These are phyloP conservation scores for Chloroceryle inda DNA, from an alignment of 2,797 vertebrate species.

Conservation along the genomic window DNA sequence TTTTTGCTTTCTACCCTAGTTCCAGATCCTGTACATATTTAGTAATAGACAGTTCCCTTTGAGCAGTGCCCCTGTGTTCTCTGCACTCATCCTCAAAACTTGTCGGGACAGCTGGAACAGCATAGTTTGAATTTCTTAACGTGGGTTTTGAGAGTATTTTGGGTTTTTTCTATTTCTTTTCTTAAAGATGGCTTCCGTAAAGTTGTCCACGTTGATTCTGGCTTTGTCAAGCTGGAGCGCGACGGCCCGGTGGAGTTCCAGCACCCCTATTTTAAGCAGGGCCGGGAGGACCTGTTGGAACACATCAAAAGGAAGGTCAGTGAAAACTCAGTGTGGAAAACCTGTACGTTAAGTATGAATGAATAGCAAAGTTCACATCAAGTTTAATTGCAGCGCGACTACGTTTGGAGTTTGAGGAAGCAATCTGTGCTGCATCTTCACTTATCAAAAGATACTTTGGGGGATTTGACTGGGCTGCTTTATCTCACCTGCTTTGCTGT, in stretches of 20 bases:
- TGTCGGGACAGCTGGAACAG: background rate
- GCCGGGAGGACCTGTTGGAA: conserved; percentile 93
- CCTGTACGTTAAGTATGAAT: background rate
- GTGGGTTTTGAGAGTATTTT: background rate
- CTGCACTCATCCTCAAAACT: background rate
- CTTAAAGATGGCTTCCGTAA: conserved; percentile 95
- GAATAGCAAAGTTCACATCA: background rate
- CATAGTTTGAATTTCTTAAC: background rate
- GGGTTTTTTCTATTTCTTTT: background rate
- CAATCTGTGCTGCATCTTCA: background rate
- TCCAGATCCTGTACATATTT: background rate
- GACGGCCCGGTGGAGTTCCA: conserved; percentile 96
- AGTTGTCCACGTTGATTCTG: conserved; percentile 93
- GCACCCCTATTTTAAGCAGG: conserved; percentile 94
- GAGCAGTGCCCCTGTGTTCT: background rate
- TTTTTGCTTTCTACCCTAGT: background rate
- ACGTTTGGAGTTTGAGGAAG: background rate
- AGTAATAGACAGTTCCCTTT: background rate
- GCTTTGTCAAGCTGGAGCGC: conserved; percentile 92
- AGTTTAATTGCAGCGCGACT: background rate
- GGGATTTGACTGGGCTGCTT: background rate
- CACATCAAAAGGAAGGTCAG: conserved; percentile 97
- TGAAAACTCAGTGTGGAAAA: background rate
- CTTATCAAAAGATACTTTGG: background rate
- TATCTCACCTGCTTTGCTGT: background rate